phyloP scores from a whole-genome alignment of 2,113 vertebrate genomes.

The Delphinapterus leucas region DNA sequence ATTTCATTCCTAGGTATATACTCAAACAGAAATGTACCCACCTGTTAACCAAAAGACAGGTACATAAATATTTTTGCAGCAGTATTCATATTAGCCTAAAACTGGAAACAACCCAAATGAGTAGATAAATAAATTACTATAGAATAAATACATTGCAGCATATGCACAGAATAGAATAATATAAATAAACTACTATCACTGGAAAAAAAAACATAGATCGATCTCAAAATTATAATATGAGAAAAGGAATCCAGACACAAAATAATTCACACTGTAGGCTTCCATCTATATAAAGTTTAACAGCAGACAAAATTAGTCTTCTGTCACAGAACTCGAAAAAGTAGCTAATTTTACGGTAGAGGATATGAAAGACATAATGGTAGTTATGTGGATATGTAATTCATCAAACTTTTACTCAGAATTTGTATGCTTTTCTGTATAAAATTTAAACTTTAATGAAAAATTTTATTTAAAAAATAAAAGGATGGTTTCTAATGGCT shows the following conservation, averaged over 20 bases:
- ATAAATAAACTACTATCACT: not conserved
- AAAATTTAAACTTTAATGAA: not conserved
- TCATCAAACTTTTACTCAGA: not conserved
- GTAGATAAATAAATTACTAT: not conserved
- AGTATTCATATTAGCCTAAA: not conserved
- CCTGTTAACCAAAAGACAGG: too few relatives aligned
- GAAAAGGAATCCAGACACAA: not conserved
- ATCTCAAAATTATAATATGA: not conserved
- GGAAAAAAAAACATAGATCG: not conserved
- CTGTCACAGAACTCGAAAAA: not conserved
- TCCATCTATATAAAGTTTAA: not conserved
- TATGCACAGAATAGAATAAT: not conserved
- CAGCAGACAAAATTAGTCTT: not conserved
- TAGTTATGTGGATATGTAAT: not conserved
- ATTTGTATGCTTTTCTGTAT: not conserved
- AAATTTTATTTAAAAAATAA: not conserved
- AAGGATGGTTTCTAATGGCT: not conserved
- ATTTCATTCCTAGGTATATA: not conserved
- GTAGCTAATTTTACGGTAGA: not conserved
- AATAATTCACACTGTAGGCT: not conserved
- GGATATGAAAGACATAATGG: not conserved
- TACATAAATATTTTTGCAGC: not conserved
- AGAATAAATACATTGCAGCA: not conserved
- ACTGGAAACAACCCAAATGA: not conserved
- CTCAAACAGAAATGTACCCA: too few relatives aligned